Conservation (phyloP, 2,113 vertebrate genomes). For the Orycteropus afer region DNA sequence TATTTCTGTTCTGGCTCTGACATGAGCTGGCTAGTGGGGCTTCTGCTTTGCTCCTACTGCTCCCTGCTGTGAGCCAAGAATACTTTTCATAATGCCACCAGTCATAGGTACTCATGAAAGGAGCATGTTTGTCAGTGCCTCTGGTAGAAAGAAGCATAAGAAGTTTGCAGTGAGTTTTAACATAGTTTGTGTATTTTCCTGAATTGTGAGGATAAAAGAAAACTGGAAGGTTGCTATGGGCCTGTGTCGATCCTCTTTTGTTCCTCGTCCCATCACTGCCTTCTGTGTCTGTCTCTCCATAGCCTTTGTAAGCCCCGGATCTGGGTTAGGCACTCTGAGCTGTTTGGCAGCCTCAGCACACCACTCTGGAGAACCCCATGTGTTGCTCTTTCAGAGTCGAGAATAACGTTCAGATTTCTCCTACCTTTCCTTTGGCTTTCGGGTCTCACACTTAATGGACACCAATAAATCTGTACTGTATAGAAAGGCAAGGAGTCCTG, state of each 20-base stretch:
- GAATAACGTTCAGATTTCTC: not conserved
- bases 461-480: slow-evolving; percentile 18
- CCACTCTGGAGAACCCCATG: not conserved
- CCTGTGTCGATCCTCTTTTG: not conserved
- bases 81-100: not conserved
- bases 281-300: not conserved
- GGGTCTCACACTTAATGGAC: not conserved
- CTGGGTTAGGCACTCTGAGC: not conserved
- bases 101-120: slow-evolving; percentile 32
- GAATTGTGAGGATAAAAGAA: not conserved
- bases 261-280: not conserved
- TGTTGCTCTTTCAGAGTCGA: not conserved
- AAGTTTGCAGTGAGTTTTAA: not conserved
- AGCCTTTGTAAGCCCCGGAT: not conserved
- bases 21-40: not conserved
- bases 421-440: not conserved
- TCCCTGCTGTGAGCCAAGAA: slow-evolving; percentile 26
- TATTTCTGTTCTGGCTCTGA: slow-evolving; percentile 48
- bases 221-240: not conserved
- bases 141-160: slow-evolving; percentile 28
- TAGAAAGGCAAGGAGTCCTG: not conserved
- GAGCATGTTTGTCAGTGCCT: not conserved
- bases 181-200: not conserved
- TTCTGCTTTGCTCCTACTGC: not conserved
- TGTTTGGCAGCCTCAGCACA: not conserved